These are phyloP conservation scores for Oncopodura yosiiana DNA, from an alignment of 1,140 invertebrate species.

Conservation along the genomic window DNA sequence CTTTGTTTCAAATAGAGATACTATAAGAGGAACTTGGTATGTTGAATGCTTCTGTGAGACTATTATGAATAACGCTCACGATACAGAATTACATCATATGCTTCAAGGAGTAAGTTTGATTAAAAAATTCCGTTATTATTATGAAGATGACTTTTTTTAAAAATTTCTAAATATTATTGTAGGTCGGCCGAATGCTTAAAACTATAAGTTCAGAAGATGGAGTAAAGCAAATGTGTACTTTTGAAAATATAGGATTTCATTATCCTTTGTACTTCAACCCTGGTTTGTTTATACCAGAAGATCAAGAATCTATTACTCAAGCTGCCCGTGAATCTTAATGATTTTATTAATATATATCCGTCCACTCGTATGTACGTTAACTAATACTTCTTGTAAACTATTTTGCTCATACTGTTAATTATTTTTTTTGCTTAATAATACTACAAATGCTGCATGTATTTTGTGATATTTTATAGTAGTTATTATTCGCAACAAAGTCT, in stretches of 20 bases:
- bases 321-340: no score
- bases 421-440: no score
- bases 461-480: no score
- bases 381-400: no score
- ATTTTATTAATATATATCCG: no score
- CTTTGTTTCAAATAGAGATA: slow-evolving; percentile 28
- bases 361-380: no score
- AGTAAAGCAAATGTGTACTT: slow-evolving; percentile 28
- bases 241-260: slow-evolving; percentile 20
- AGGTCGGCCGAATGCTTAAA: slow-evolving; percentile 22
- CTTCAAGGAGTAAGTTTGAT: slow-evolving; percentile 14
- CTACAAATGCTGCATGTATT: no score
- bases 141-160: not conserved
- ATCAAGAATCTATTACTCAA: no score
- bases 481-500: no score
- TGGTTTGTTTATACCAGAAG: slow-evolving; percentile 11
- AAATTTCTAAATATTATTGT: not conserved
- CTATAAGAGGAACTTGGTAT: slow-evolving; percentile 48
- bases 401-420: no score
- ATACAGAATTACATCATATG: slow-evolving; percentile 22
- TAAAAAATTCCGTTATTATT: not conserved
- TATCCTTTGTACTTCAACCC: slow-evolving; percentile 28
- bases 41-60: slow-evolving; percentile 62
- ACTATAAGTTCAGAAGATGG: slow-evolving; percentile 18
- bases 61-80: slow-evolving; percentile 53